Base-by-base conservation (phyloP, 2,797 vertebrate species). In the Tarsius wallacei region DNA sequence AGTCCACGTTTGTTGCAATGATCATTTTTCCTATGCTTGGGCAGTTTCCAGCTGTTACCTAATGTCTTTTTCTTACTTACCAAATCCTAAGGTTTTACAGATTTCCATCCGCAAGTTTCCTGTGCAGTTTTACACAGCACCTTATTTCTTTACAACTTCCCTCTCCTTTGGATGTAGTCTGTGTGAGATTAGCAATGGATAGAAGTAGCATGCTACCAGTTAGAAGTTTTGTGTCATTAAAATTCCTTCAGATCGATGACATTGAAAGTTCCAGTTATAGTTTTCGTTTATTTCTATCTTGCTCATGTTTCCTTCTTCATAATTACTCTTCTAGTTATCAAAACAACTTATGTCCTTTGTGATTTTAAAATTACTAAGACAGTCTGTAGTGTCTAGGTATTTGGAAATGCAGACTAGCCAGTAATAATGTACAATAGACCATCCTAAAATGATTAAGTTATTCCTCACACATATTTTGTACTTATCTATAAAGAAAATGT, bases 211-310 rank as follows among this genome's bases (percentile, higher is more conserved):
- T 55, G 26, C n/a, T 93, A 36, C 51, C 57, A 66, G 33, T 53
- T 28, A 66, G 22, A 76, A 70, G 36, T 21, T 85, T 80, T 19
- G 1, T 87, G 24, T 55, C 10, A 55, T 36, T 88, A 77, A 78
- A 55, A 55, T 73, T 47, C 3, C 33, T 90, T 82, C 31, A 33
- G 24, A 42, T 70, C 61, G 31, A 26, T 80, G 57, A 87, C 74
- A 26, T 13, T 61, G 42, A 85, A 82, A 63, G 83, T 49, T 74
- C 10, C 26, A 42, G 15, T 42, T 90, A 17, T 2, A 64, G 21
- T 86, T 68, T 24, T 17, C 7, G 53, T 77, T 81, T 77, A 73
- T 94, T 89, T 77, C 49, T 96, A 31, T 70, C 42, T 90, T 78
- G 49, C 13, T 82, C 13, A 33, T 28, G 17, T 68, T 80, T 24